Evolutionary conservation across 2,888 invertebrate species (phyloP).

Genomic region (Chironomus tentans): DNA sequence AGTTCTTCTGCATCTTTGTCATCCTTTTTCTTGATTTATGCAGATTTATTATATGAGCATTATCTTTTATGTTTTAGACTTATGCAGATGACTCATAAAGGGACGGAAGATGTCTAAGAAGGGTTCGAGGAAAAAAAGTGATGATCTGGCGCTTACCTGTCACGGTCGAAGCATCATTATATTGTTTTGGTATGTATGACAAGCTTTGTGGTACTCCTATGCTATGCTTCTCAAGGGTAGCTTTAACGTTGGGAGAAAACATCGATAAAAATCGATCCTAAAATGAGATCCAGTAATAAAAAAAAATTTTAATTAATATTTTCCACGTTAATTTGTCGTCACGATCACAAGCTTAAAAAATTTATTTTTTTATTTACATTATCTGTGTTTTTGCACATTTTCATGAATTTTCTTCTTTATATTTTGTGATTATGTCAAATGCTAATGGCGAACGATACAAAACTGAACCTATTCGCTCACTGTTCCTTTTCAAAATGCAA

Average conservation of each 20-base stretch:
- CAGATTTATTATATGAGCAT: neutral
- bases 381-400: constrained; percentile 6
- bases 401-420: neutral
- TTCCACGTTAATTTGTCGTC: neutral
- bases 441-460: too few relatives aligned
- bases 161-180: constrained; percentile 39
- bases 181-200: constrained; percentile 27
- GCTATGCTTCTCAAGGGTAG: constrained; percentile 16
- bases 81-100: neutral
- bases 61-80: neutral
- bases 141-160: constrained; percentile 35
- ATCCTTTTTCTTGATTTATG: too few relatives aligned
- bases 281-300: neutral
- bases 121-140: neutral
- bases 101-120: neutral
- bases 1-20: too few relatives aligned
- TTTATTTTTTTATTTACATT: neutral
- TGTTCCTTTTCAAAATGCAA: neutral
- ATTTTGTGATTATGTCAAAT: neutral
- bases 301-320: neutral
- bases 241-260: constrained; percentile 20
- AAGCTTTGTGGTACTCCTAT: constrained; percentile 4
- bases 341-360: neutral
- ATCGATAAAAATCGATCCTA: constrained; percentile 16
- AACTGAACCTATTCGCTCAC: neutral